Percentiles rank a stretch among this genome's conserved stretches.
Conservation (phyloP, 2,888 invertebrate genomes). For the Tipula confusa region DNA sequence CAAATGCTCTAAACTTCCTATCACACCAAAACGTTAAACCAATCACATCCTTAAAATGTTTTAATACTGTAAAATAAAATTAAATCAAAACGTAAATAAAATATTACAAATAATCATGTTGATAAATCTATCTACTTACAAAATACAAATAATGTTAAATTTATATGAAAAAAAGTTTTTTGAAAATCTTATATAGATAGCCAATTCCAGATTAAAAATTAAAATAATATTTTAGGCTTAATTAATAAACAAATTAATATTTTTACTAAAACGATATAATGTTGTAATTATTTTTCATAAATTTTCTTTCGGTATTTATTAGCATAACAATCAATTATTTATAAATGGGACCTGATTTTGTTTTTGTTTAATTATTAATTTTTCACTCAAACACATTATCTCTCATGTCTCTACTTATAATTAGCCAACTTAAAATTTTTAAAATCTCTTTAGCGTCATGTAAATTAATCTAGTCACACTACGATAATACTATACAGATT, state of each 20-base stretch:
- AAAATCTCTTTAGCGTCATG: background rate
- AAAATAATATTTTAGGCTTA: conserved; percentile 8
- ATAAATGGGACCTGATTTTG: conserved; percentile 5
- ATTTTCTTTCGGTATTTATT: background rate
- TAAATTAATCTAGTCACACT: conserved; percentile 4
- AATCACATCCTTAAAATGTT: background rate
- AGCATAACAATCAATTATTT: background rate
- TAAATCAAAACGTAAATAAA: background rate
- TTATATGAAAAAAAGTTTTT: background rate
- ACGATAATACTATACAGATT: background rate
- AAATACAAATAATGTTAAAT: background rate
- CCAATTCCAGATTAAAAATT: background rate
- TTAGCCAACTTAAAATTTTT: background rate
- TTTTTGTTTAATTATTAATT: background rate
- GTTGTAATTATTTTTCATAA: background rate
- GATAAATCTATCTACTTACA: background rate
- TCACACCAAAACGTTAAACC: background rate
- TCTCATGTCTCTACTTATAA: background rate
- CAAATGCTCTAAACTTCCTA: too few species aligned
- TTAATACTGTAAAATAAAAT: background rate
- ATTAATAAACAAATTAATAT: background rate
- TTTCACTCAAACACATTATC: background rate
- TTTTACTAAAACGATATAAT: background rate
- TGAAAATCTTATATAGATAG: conserved; percentile 20
- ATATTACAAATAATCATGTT: background rate